Conservation (phyloP, 2,113 vertebrate species). For the Labrus mixtus region DNA sequence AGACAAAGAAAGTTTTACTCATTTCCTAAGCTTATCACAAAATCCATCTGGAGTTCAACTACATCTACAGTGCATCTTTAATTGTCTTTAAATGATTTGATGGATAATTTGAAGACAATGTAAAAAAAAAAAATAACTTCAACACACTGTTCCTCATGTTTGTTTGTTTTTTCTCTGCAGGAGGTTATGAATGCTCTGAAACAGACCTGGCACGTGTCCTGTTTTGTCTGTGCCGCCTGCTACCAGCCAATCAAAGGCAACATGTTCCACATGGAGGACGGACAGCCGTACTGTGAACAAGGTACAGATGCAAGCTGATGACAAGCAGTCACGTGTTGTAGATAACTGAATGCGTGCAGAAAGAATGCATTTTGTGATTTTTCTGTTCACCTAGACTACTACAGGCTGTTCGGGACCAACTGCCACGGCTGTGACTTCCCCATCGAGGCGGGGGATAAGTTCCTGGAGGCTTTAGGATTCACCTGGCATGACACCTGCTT, state of each 20-base stretch:
- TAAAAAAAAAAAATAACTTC: not conserved
- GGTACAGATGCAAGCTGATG: constrained; percentile 77
- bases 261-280: constrained; percentile 97
- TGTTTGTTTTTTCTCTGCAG: constrained; percentile 72
- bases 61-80: not conserved
- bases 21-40: not conserved
- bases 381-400: constrained; percentile 87
- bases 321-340: not conserved
- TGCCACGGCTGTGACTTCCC: constrained; percentile 97
- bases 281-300: constrained; percentile 96
- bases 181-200: constrained; percentile 98
- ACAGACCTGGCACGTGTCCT: constrained; percentile 97
- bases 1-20: too few species aligned
- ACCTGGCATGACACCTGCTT: constrained; percentile 99
- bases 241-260: constrained; percentile 95
- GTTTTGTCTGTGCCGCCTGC: constrained; percentile 94
- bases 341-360: not conserved
- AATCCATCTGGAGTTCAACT: not conserved
- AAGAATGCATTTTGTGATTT: not conserved
- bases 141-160: not conserved
- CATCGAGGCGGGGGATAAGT: constrained; percentile 97
- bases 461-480: constrained; percentile 93
- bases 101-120: not conserved
- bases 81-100: too few species aligned
- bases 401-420: constrained; percentile 92